Conservation (phyloP, 1,140 invertebrate species). For the Berghia stephanieae region DNA sequence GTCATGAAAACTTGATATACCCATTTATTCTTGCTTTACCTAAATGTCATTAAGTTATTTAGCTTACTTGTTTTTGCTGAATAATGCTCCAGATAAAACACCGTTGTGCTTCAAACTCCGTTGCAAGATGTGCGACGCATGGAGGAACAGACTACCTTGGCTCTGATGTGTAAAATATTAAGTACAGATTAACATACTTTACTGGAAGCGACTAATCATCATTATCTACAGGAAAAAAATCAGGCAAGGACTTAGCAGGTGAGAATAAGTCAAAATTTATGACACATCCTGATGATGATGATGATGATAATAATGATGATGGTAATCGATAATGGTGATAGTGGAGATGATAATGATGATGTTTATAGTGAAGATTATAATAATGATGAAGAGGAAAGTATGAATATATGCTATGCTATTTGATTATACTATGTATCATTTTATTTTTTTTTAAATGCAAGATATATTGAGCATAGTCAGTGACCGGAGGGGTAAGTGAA, state of each 20-base stretch:
- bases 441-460: too few relatives aligned
- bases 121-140: constrained; percentile 52
- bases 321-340: too few relatives aligned
- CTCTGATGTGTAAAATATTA: constrained; percentile 30
- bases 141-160: constrained; percentile 43
- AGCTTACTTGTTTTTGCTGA: constrained; percentile 50
- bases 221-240: background rate
- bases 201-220: background rate
- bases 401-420: too few relatives aligned
- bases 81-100: constrained; percentile 43
- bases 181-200: background rate
- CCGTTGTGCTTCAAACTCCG: constrained; percentile 40
- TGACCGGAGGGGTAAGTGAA: too few relatives aligned
- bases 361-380: too few relatives aligned
- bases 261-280: background rate
- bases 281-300: background rate
- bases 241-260: background rate
- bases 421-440: too few relatives aligned
- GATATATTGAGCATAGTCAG: too few relatives aligned
- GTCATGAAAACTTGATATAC: background rate
- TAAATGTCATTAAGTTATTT: background rate
- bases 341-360: too few relatives aligned
- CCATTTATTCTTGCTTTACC: background rate
- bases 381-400: too few relatives aligned
- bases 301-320: too few relatives aligned